Evolutionary conservation across 2,113 vertebrate genomes (phyloP).

Genomic region (Colaptes auratus): DNA sequence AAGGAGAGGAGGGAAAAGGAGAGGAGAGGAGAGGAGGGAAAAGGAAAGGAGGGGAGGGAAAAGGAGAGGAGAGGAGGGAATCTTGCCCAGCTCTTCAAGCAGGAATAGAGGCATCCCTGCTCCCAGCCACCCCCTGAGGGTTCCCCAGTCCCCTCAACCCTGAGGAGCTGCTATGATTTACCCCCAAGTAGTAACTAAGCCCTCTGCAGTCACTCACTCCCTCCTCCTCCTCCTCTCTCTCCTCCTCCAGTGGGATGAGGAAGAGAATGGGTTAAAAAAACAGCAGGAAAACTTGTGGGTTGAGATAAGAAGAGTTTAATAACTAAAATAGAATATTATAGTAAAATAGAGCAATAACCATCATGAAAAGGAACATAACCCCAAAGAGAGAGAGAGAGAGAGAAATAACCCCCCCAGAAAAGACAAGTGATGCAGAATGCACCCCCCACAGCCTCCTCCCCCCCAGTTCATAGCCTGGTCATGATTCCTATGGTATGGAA

Average conservation of each 20-base stretch:
- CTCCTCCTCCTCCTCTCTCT: too few relatives aligned
- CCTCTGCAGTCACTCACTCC: not conserved
- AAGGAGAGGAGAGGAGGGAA: not conserved
- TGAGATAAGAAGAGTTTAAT: not conserved
- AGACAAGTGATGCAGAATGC: not conserved
- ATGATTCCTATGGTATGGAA: not conserved
- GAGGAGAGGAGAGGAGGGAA: not conserved
- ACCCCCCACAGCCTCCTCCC: not conserved
- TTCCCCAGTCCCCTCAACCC: accelerated
- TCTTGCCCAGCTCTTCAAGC: not conserved
- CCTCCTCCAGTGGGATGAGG: not conserved
- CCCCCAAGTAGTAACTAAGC: not conserved
- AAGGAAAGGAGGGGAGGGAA: too few relatives aligned
- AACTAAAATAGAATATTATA: not conserved
- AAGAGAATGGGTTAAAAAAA: not conserved
- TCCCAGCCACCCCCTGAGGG: too few relatives aligned
- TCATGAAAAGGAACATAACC: not conserved
- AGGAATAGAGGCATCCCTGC: not conserved
- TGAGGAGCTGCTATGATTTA: not conserved
- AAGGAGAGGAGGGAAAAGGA: too few relatives aligned
- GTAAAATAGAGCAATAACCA: not conserved
- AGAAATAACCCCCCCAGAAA: not conserved
- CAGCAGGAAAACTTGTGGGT: too few relatives aligned
- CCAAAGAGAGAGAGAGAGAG: not conserved
- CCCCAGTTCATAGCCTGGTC: not conserved